Percentiles rank a stretch among this genome's conserved stretches.
Conservation (phyloP, 1,140 invertebrate species). For the Sycophila sp. region DNA sequence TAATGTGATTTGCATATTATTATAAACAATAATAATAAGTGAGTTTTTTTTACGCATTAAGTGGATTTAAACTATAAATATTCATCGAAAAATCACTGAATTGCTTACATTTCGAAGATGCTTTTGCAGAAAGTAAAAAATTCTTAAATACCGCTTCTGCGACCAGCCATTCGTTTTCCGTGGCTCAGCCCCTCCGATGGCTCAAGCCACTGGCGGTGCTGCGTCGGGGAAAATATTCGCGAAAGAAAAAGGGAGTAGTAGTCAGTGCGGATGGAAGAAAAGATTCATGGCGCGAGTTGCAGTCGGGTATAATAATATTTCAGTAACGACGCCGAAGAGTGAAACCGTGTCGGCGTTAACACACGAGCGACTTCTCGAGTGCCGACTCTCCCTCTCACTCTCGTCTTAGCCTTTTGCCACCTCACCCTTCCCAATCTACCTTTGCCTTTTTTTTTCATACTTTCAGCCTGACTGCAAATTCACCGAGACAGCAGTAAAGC, state of each 20-base stretch:
- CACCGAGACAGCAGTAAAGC: not conserved
- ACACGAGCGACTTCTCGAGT: slow-evolving; percentile 30
- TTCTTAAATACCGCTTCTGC: too few species aligned
- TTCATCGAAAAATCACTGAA: too few species aligned
- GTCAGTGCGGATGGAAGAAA: not conserved
- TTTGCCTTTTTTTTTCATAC: not conserved
- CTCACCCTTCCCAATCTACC: not conserved
- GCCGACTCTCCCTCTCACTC: not conserved
- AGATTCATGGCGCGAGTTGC: too few species aligned
- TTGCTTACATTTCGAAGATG: too few species aligned
- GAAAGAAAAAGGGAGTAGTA: not conserved
- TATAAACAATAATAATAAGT: too few species aligned
- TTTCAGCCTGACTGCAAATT: slow-evolving; percentile 6
- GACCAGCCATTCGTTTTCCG: too few species aligned
- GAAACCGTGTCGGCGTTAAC: slow-evolving; percentile 35
- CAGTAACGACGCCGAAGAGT: slow-evolving; percentile 36
- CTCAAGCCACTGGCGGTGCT: too few species aligned
- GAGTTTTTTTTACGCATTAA: too few species aligned
- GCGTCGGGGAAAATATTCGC: slow-evolving; percentile 2
- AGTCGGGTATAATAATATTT: slow-evolving; percentile 31
- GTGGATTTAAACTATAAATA: too few species aligned
- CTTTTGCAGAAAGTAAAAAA: too few species aligned
- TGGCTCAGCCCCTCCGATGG: too few species aligned
- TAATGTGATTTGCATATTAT: too few species aligned
- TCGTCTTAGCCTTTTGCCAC: not conserved